phyloP scores from a whole-genome alignment of 2,797 vertebrate species.

The Semotilus atromaculatus region DNA sequence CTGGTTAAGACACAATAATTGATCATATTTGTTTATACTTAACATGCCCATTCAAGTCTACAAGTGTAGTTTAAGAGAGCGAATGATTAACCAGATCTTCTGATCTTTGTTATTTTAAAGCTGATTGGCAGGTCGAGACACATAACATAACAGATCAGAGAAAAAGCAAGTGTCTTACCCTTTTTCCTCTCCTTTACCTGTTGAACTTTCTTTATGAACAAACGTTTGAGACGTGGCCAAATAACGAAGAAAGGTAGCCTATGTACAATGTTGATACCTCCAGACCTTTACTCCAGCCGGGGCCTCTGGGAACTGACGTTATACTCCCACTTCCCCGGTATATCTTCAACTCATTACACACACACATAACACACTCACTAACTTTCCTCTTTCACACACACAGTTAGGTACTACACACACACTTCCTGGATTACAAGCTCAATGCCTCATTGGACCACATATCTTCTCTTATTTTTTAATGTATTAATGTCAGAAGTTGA shows the following conservation, averaged over 20 bases:
- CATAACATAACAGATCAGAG: conserved; percentile 8
- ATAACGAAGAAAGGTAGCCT: not conserved
- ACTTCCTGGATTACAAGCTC: conserved; percentile 17
- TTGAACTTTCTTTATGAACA: not conserved
- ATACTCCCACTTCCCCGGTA: conserved; percentile 22
- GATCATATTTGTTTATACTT: conserved; percentile 9
- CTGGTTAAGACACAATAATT: not conserved
- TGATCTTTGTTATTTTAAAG: conserved; percentile 11
- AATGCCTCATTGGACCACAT: not conserved
- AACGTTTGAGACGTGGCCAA: not conserved
- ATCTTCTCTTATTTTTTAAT: not conserved
- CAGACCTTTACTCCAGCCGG: conserved; percentile 43
- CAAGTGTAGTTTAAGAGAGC: conserved; percentile 18
- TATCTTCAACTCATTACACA: conserved; percentile 26
- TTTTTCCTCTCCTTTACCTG: not conserved
- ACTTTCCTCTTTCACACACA: conserved; percentile 6
- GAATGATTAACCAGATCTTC: conserved; percentile 41
- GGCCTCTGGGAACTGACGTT: conserved; percentile 34
- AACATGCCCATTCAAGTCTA: conserved; percentile 6
- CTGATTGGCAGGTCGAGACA: conserved; percentile 4
- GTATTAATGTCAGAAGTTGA: not conserved
- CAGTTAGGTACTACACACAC: conserved; percentile 7
- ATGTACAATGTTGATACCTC: not conserved
- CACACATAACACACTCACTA: not conserved
- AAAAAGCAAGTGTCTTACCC: conserved; percentile 32